These are phyloP conservation scores for Rotaria socialis DNA, from an alignment of 2,888 invertebrate species.

Conservation along the genomic window DNA sequence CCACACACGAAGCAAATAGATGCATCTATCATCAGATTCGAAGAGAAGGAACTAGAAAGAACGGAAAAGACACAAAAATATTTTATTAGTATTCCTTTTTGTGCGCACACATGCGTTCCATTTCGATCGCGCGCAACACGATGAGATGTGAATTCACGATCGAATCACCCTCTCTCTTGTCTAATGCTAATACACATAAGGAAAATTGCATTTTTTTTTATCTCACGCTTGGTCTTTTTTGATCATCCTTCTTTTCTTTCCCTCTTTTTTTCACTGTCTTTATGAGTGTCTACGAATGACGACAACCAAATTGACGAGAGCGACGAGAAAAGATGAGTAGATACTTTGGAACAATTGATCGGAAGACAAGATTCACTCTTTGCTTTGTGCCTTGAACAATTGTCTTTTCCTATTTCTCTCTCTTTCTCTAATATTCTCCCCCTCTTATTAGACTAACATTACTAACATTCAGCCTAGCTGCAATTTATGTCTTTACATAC, in stretches of 20 bases:
- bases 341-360: constrained; percentile 4
- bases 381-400: not conserved
- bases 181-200: not conserved
- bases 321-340: not conserved
- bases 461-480: not conserved
- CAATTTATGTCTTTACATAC: not conserved
- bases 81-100: not conserved
- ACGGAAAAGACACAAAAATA: not conserved
- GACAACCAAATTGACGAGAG: not conserved
- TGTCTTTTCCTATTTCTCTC: not conserved
- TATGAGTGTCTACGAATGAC: not conserved
- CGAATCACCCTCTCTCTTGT: not conserved
- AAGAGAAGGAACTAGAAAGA: not conserved
- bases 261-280: not conserved
- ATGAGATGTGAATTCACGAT: constrained; percentile 1
- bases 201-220: not conserved
- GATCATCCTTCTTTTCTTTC: not conserved
- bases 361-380: not conserved
- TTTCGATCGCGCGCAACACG: not conserved
- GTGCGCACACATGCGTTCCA: not conserved
- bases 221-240: not conserved
- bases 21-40: not conserved
- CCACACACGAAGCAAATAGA: not conserved
- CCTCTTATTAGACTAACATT: not conserved
- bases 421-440: not conserved